Evolutionary conservation across 2,797 vertebrate genomes (phyloP), one percentile per base, ranked within the genome.

Genomic region (Scarus forsteni): DNA sequence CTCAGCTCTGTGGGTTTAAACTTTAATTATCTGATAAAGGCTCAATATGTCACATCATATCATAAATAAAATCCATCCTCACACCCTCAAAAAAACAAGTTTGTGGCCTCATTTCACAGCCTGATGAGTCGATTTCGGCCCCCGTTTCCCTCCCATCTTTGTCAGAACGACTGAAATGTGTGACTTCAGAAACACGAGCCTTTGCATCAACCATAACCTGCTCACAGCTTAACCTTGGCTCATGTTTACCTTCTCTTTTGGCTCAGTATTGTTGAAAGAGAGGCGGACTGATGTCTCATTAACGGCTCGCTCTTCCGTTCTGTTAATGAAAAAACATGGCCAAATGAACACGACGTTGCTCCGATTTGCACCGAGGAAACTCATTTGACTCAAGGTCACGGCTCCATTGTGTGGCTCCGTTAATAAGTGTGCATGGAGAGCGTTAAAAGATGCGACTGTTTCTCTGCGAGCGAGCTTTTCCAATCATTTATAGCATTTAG

Each of bases 301-400:
- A 88, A 87, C 56, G 54, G 54, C 62, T 83, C 77, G 75, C 34
- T 66, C 78, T 81, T 83, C 80, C 55, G 19, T 79, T 68, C 79
- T 74, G 78, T 75, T 90, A 85, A 90, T 90, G 77, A 91, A 89
- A 91, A 89, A 86, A 87, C 80, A 63, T 34, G 43, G 60, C 51
- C 66, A 85, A 85, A 80, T 78, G 76, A 90, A 87, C 77, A 52
- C 49, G 3, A 38, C n/a, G 34, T 53, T 13, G 65, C 77, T 81
- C 81, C 48, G 77, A 81, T 83, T 87, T 68, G 75, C 60, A 49
- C 71, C 0, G 68, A 75, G 77, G 75, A 67, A 48, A 81, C 75
- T 79, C 68, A 53, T 89, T 89, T 79, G 68, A 79, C 82, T 77
- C 75, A 84, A 89, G 89, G 92, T 91, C 80, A 58, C n/a, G 63